Evolutionary conservation across 2,113 vertebrate genomes (phyloP).

Genomic region (Plecotus auritus): DNA sequence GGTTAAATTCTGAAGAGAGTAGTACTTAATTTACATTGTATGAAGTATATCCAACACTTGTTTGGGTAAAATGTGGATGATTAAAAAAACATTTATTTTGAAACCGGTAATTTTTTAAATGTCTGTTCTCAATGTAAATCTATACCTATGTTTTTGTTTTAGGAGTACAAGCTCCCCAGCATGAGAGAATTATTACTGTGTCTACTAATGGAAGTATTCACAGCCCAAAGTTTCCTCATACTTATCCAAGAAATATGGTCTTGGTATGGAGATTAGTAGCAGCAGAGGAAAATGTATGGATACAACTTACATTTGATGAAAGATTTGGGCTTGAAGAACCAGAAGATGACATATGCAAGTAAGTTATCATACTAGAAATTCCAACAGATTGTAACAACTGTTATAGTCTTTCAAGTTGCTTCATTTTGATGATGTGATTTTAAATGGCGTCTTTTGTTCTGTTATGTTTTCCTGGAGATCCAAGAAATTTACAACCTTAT

Average conservation of each 20-base stretch:
- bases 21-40: not conserved
- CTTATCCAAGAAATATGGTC: slow-evolving; percentile 91
- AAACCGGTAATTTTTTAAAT: not conserved
- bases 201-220: slow-evolving; percentile 92
- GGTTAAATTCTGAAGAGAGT: not conserved
- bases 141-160: slow-evolving; percentile 69
- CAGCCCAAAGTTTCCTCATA: slow-evolving; percentile 93
- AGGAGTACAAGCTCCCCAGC: slow-evolving; percentile 95
- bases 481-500: not conserved
- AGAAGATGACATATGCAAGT: slow-evolving; percentile 98
- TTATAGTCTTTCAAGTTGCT: not conserved
- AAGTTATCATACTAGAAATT: slow-evolving; percentile 75
- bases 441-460: not conserved
- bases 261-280: slow-evolving; percentile 94
- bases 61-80: not conserved
- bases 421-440: not conserved
- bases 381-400: not conserved
- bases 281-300: slow-evolving; percentile 86
- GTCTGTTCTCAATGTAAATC: not conserved
- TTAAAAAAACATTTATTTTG: not conserved
- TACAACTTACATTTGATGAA: slow-evolving; percentile 95
- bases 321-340: slow-evolving; percentile 97
- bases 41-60: not conserved
- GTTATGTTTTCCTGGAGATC: not conserved
- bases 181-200: slow-evolving; percentile 93